phyloP scores from a whole-genome alignment of 2,113 vertebrate species.

The Acrocephalus kingi region DNA sequence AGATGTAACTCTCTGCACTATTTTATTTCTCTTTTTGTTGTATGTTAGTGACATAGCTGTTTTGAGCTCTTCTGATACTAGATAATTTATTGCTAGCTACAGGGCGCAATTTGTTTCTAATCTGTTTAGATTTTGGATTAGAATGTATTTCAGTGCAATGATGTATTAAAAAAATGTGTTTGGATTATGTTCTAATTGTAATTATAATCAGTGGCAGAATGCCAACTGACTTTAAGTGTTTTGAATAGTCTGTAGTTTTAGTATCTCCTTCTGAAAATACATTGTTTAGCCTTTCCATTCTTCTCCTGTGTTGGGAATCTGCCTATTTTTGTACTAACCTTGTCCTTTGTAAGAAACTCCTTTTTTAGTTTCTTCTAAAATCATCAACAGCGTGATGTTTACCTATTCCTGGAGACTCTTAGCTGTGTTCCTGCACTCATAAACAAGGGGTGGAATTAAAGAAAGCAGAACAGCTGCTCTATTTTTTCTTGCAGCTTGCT shows the following conservation, averaged over 20 bases:
- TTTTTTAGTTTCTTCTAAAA: neutral
- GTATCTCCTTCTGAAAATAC: neutral
- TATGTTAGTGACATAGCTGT: neutral
- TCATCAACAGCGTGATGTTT: neutral
- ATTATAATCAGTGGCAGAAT: neutral
- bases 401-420: neutral
- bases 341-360: neutral
- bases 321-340: constrained; percentile 15
- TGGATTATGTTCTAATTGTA: neutral
- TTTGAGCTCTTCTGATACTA: neutral
- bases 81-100: neutral
- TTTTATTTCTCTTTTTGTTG: neutral
- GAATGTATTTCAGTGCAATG: neutral
- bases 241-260: neutral
- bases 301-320: neutral
- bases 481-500: neutral
- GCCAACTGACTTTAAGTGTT: neutral
- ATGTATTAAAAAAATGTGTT: neutral
- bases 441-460: neutral
- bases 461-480: neutral
- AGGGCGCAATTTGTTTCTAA: neutral
- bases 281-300: neutral
- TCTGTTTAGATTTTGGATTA: neutral
- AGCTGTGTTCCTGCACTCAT: neutral
- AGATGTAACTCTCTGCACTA: neutral